Conservation (phyloP, 2,113 vertebrate genomes). For the Electrona antarctica region DNA sequence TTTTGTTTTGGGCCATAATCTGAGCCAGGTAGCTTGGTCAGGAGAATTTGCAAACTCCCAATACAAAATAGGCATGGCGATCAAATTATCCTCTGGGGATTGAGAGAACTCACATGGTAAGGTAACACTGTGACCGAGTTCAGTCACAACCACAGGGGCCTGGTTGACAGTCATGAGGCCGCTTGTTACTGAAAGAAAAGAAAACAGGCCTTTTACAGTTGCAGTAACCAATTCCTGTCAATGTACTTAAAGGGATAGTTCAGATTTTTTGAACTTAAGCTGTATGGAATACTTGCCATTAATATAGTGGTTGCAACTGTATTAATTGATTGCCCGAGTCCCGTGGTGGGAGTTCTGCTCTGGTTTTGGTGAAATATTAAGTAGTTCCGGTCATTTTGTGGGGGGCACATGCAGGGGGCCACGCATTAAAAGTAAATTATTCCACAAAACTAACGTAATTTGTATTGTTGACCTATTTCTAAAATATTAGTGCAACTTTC, state of each 20-base stretch:
- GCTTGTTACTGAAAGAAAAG: constrained; percentile 32
- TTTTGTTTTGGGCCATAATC: background rate
- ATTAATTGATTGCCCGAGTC: too few relatives aligned
- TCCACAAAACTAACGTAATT: too few relatives aligned
- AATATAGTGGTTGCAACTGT: too few relatives aligned
- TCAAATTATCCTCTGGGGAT: constrained; percentile 23
- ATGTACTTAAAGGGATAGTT: background rate
- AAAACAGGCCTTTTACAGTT: background rate
- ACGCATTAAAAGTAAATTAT: too few relatives aligned
- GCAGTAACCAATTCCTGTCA: background rate
- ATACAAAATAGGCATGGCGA: constrained; percentile 34
- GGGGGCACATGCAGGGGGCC: too few relatives aligned
- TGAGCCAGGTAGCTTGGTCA: rapidly evolving
- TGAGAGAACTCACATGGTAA: constrained; percentile 48
- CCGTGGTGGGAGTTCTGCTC: too few relatives aligned
- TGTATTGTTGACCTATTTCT: too few relatives aligned
- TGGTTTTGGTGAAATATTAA: too few relatives aligned
- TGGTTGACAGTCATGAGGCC: constrained; percentile 42
- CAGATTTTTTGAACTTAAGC: too few relatives aligned
- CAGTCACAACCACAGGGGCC: constrained; percentile 36
- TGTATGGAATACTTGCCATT: too few relatives aligned
- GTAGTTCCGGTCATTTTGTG: too few relatives aligned
- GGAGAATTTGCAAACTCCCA: constrained; percentile 28
- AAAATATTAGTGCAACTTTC: too few relatives aligned
- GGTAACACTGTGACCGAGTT: constrained; percentile 17